Evolutionary conservation across 2,797 vertebrate genomes (phyloP), one percentile per base, ranked within the genome.

Genomic region (Salmo trutta): DNA sequence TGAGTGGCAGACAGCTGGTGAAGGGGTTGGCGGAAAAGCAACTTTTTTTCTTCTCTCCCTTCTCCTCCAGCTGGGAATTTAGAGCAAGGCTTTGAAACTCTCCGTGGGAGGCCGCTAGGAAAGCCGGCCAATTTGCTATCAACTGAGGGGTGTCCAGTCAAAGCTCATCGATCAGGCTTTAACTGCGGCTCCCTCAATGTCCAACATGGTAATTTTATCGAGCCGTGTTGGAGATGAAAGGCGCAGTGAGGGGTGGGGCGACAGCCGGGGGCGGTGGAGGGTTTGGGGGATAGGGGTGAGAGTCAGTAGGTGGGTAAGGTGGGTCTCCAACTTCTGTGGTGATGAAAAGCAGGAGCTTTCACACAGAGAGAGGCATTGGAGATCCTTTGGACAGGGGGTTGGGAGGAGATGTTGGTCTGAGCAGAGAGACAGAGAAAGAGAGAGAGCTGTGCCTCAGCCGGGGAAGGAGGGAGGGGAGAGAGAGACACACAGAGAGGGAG

Each of bases 171-270:
- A 94, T 90, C 74, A 5, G 64, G 77, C 81, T 88, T 90, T 88
- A 89, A 87, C 83, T 84, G 84, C 70, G 16, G 83, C 88, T 90
- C 77, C 80, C 80, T 88, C 83, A 71, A 77, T 83, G 84, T 86
- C 83, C 78, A 87, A 88, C 87, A 92, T 90, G 88, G 90, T 92
- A 87, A 93, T 93, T 91, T 85, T 91, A 92, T 92, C 69, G 88
- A 93, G 82, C 87, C 16, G 77, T 19, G 41, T 70, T 17, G 31
- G 74, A 89, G 84, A 85, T 78, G 72, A 79, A 81, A 79, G 80
- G 79, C 85, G 84, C 75, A 71, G 83, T 66, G 78, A 78, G 75
- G 84, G 71, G 79, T 53, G 84, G 85, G 59, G 59, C 12, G 59
- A 64, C 59, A 24, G 21, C 10, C 12, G 10, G 59, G 81, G 87